These are phyloP conservation scores for Anthopleura xanthogrammica DNA, from an alignment of 92 coral and sea anemone species.

Conservation along the genomic window DNA sequence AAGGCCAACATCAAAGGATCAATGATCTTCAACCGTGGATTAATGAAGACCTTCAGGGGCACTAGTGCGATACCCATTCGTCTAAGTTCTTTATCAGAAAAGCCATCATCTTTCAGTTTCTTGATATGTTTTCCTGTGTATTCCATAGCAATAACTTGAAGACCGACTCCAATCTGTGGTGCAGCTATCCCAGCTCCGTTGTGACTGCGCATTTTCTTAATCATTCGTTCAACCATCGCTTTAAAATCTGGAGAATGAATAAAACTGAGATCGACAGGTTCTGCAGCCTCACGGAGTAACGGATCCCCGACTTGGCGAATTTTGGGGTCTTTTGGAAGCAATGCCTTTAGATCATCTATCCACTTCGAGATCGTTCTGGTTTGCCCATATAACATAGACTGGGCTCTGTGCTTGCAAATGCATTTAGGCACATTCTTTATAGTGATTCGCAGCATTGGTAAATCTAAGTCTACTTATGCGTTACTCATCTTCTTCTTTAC, in stretches of 20 bases:
- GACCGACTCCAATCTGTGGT: conserved; percentile 95
- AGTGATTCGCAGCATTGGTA: background rate
- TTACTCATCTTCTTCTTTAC: no score
- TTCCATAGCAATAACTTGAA: conserved; percentile 90
- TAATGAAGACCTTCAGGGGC: conserved; percentile 78
- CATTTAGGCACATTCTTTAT: background rate
- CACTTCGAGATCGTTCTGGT: conserved; percentile 49
- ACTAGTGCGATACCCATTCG: conserved; percentile 85
- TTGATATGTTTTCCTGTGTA: conserved; percentile 82
- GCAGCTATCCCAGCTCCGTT: conserved; percentile 90
- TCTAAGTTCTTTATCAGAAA: conserved; percentile 73
- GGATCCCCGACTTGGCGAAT: conserved; percentile 87
- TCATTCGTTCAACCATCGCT: conserved; percentile 82
- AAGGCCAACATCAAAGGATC: conserved; percentile 86
- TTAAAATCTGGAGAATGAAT: conserved; percentile 90
- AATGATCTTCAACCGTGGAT: conserved; percentile 70
- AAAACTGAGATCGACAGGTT: conserved; percentile 72
- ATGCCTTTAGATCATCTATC: conserved; percentile 46
- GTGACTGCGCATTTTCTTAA: conserved; percentile 88
- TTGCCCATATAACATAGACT: background rate
- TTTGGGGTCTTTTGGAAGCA: conserved; percentile 61
- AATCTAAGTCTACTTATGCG: no score
- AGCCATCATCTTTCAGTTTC: conserved; percentile 71
- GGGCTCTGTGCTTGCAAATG: background rate
- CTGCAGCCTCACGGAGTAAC: conserved; percentile 85